A percentile compares a stretch with the other conserved stretches of the same genome.
These are phyloP conservation scores for Piliocolobus tephrosceles DNA, from an alignment of 2,113 vertebrate genomes.

Conservation along the genomic window DNA sequence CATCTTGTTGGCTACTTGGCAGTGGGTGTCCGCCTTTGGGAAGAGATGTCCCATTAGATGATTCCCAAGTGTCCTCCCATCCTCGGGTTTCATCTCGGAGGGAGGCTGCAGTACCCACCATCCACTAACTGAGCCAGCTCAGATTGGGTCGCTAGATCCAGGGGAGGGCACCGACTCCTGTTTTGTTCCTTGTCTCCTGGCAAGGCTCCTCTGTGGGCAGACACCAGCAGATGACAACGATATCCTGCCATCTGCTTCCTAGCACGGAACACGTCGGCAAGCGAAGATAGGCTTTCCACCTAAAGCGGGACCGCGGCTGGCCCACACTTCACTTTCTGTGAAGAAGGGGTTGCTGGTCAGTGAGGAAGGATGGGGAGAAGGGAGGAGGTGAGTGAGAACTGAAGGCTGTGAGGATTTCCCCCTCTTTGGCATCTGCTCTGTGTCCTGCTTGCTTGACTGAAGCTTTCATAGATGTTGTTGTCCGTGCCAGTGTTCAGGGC, in stretches of 20 bases:
- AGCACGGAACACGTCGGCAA: not conserved
- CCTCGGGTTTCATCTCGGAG: not conserved
- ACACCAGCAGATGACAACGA: not conserved
- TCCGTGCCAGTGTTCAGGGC: not conserved
- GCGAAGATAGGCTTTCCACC: not conserved
- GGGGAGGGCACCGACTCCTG: not conserved
- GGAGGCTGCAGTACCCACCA: not conserved
- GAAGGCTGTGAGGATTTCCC: not conserved
- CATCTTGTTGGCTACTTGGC: not conserved
- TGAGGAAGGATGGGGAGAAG: not conserved
- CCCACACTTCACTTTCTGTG: not conserved
- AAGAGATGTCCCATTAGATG: not conserved
- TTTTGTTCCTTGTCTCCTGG: not conserved
- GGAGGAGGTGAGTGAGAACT: not conserved
- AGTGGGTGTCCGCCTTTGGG: not conserved
- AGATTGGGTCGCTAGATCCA: not conserved
- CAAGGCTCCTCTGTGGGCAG: not conserved
- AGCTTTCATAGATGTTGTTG: not conserved
- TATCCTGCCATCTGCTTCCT: constrained; percentile 32
- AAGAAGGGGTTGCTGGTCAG: not conserved
- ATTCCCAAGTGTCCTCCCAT: not conserved
- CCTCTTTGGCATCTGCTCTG: not conserved
- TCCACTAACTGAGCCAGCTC: not conserved
- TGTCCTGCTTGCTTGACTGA: not conserved
- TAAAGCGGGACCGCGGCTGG: not conserved